Conservation (phyloP, 2,797 vertebrate species). For the Phaenicophaeus curvirostris region DNA sequence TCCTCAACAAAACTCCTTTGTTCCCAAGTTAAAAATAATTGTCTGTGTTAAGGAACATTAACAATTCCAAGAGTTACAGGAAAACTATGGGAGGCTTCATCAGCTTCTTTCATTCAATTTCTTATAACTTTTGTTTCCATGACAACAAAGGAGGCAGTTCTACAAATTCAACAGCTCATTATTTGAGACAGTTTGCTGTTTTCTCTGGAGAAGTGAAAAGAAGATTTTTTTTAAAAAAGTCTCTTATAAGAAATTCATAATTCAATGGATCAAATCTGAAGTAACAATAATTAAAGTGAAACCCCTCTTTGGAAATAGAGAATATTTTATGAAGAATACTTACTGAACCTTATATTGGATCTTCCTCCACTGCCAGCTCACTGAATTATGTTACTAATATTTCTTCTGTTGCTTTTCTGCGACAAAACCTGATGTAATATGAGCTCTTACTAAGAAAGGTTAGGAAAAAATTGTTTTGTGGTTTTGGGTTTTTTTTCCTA, state of each 20-base stretch:
- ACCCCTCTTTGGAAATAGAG: conserved; percentile 18
- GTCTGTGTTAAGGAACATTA: neutral
- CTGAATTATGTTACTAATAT: neutral
- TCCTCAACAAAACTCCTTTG: neutral
- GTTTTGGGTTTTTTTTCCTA: neutral
- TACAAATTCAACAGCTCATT: conserved; percentile 36
- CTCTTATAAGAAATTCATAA: conserved; percentile 50
- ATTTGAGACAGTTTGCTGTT: conserved; percentile 29
- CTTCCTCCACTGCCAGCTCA: neutral
- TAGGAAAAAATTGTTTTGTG: neutral
- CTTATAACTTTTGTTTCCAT: conserved; percentile 62
- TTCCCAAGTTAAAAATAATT: neutral
- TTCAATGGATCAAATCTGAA: conserved; percentile 21
- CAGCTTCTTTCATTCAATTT: conserved; percentile 43
- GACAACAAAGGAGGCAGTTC: conserved; percentile 55
- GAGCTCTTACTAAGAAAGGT: neutral
- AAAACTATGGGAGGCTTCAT: conserved; percentile 1
- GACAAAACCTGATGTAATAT: neutral
- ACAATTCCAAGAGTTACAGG: neutral
- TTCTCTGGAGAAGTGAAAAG: conserved; percentile 19
- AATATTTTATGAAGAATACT: conserved; percentile 39
- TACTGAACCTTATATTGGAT: conserved; percentile 14
- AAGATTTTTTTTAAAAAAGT: neutral
- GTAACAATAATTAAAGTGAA: conserved; percentile 62
- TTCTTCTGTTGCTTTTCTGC: neutral